Evolutionary conservation across 2,113 vertebrate genomes (phyloP).

Genomic region (Semnornis frantzii): DNA sequence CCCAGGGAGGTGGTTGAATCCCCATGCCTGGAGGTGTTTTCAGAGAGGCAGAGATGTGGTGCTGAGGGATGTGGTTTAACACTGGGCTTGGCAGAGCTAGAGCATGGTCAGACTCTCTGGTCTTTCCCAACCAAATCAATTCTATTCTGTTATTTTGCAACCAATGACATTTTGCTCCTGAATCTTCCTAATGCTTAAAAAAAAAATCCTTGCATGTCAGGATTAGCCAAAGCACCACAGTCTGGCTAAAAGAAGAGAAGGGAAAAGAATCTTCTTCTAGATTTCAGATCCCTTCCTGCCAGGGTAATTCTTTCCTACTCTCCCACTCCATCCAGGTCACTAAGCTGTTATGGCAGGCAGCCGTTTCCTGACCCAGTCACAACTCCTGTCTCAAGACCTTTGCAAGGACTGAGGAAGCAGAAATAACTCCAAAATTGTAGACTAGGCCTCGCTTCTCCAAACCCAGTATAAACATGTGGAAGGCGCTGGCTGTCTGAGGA

Average conservation of each 20-base stretch:
- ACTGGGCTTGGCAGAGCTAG: too few species aligned
- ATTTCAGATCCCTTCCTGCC: neutral
- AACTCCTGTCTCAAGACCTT: neutral
- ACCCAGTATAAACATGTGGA: neutral
- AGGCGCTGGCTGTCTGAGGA: neutral
- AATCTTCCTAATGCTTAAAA: neutral
- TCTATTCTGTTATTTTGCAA: neutral
- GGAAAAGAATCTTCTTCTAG: neutral
- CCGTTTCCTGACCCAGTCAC: neutral
- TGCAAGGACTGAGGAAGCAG: neutral
- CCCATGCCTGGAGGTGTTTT: too few species aligned
- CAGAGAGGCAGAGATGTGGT: too few species aligned
- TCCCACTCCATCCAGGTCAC: neutral
- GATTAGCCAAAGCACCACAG: neutral
- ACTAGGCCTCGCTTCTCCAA: neutral
- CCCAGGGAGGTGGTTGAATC: too few species aligned
- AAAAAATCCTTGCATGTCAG: fast-evolving
- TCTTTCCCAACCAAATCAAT: too few species aligned
- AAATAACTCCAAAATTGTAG: neutral
- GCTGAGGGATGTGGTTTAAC: too few species aligned
- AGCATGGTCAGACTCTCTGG: too few species aligned
- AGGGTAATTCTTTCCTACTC: neutral
- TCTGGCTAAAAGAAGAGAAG: neutral
- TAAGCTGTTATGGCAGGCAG: neutral
- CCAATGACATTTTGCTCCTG: neutral